phyloP scores from a whole-genome alignment of 2,797 vertebrate genomes.

The Meda fulgida region DNA sequence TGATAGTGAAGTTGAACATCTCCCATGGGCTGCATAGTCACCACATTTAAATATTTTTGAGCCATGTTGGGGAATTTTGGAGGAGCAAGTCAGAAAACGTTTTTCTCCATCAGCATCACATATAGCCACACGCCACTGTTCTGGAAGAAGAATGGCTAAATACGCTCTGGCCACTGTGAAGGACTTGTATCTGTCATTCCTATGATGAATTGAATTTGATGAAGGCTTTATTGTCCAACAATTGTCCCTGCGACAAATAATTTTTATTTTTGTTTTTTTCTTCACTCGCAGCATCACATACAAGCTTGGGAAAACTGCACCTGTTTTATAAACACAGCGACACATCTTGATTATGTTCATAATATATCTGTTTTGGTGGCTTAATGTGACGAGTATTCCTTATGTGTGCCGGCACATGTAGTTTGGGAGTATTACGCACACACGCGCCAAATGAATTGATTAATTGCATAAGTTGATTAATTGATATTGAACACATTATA shows the following conservation, averaged over 20 bases:
- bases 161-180: neutral
- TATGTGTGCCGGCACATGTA: neutral
- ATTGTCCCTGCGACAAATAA: neutral
- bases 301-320: neutral
- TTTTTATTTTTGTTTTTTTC: neutral
- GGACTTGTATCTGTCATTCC: neutral
- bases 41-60: neutral
- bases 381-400: neutral
- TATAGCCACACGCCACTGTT: neutral
- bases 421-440: neutral
- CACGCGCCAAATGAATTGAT: neutral
- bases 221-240: neutral
- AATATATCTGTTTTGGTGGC: neutral
- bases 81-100: neutral
- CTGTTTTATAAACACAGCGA: neutral
- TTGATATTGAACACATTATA: constrained; percentile 36
- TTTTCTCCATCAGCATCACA: neutral
- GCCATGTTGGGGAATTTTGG: neutral
- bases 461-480: constrained; percentile 14
- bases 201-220: neutral
- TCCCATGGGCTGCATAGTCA: neutral
- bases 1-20: neutral
- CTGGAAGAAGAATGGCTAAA: neutral
- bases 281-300: neutral
- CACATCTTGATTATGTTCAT: neutral